These are phyloP conservation scores for Florisuga fusca DNA, from an alignment of 2,797 vertebrate species.

Conservation along the genomic window DNA sequence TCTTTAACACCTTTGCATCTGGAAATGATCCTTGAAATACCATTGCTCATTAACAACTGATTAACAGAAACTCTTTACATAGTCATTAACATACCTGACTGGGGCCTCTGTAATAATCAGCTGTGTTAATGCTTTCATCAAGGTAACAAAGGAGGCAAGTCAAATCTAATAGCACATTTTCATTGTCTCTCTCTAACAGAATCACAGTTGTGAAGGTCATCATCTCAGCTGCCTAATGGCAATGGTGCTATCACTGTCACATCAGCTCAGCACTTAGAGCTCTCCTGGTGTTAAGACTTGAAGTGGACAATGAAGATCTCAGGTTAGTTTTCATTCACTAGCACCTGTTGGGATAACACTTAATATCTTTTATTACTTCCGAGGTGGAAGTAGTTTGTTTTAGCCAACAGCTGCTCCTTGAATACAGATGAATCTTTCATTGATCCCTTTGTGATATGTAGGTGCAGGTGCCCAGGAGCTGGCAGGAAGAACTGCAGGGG, in stretches of 20 bases:
- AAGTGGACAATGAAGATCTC: neutral
- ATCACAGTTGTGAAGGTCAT: neutral
- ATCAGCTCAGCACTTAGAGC: neutral
- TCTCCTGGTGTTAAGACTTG: neutral
- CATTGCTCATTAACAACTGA: neutral
- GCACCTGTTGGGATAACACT: neutral
- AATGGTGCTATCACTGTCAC: neutral
- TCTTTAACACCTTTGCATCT: neutral
- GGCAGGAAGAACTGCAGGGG: rapidly evolving
- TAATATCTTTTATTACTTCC: neutral
- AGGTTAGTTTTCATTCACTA: neutral
- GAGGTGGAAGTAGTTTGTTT: neutral
- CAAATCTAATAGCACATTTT: neutral
- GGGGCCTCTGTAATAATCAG: neutral
- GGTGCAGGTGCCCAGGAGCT: neutral
- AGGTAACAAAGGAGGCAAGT: neutral
- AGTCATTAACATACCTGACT: conserved; percentile 9
- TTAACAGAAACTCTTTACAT: neutral
- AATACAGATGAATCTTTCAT: neutral
- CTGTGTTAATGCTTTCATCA: neutral
- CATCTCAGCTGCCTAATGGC: neutral
- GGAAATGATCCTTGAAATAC: neutral
- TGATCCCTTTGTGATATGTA: neutral
- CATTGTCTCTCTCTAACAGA: neutral
- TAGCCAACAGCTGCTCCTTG: neutral